Evolutionary conservation across 2,888 invertebrate genomes (phyloP), one percentile per base, ranked within the genome.

Genomic region (Mimachlamys varia): DNA sequence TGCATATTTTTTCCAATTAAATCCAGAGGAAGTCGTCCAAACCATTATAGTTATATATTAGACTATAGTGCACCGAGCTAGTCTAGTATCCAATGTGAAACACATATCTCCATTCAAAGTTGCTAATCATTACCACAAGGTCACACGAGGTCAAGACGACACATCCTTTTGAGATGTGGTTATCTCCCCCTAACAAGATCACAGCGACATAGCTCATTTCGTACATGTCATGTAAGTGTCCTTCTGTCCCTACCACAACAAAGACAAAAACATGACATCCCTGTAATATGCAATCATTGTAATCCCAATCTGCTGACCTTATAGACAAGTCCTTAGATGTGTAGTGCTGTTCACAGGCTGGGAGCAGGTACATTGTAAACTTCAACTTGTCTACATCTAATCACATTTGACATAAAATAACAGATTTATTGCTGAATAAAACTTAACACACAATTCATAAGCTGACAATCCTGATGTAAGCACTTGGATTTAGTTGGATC

Each of bases 201-300:
- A 27, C 76, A 76, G 76, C 76, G 33, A 76, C 33, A 76, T 76
- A 76, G 76, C 22, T 76, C 76, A 76, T 76, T 76, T 76, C 76
- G n/a, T 33, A 33, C 76, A 76, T n/a, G n/a, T n/a, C 76, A 76
- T 76, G 27, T 12, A 76, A 76, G 76, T 76, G 76, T 76, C 27
- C 76, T 76, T 76, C 76, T 76, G 76, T 76, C 76, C 22, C 76
- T 33, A 76, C 76, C 76, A 76, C 76, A 76, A 76, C 76, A 76
- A 76, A 76, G 76, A 76, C 76, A 76, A 76, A 62, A 76, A 27
- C 22, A 76, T 76, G 76, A 76, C 76, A 76, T 76, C 76, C 76
- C 33, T 76, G 33, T 76, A 33, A 33, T 27, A 76, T 76, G 27
- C 76, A 76, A 33, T 76, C 15, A 27, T 76, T 76, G 76, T 27